phyloP scores from a whole-genome alignment of 35 echinoderm and acorn worm genomes.

The Eucidaris tribuloides region DNA sequence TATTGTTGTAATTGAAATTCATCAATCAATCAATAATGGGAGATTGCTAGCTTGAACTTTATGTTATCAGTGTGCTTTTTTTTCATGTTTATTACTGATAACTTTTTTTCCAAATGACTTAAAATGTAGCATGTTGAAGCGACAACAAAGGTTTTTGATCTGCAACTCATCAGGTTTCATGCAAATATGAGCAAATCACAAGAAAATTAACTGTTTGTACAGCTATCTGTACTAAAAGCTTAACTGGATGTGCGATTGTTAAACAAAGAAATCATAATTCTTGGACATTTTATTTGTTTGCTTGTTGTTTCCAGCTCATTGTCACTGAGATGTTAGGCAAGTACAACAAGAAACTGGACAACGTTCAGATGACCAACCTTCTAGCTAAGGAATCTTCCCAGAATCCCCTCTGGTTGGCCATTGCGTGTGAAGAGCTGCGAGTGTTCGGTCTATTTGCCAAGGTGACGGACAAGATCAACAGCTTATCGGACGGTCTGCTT shows the following conservation, averaged over 20 bases:
- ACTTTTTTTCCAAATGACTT: too few species aligned
- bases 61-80: too few species aligned
- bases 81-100: too few species aligned
- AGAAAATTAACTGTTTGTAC: too few species aligned
- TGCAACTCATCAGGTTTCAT: too few species aligned
- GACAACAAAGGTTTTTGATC: too few species aligned
- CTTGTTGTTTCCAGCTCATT: conserved; percentile 46
- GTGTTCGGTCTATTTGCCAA: conserved; percentile 67
- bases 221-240: background rate
- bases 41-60: too few species aligned
- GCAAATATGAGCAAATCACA: too few species aligned
- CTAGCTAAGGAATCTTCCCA: conserved; percentile 82
- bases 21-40: too few species aligned
- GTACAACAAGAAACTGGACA: conserved; percentile 73
- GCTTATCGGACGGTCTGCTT: conserved; percentile 56
- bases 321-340: conserved; percentile 65
- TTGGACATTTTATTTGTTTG: background rate
- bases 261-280: background rate
- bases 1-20: too few species aligned
- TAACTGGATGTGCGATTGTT: too few species aligned
- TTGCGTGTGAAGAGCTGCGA: conserved; percentile 75
- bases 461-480: conserved; percentile 74
- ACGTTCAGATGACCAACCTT: conserved; percentile 66
- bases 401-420: conserved; percentile 77
- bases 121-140: too few species aligned